A percentile compares a stretch with the other conserved stretches of the same genome.
Conservation (phyloP, 2,797 vertebrate genomes). For the Margarornis squamiger region DNA sequence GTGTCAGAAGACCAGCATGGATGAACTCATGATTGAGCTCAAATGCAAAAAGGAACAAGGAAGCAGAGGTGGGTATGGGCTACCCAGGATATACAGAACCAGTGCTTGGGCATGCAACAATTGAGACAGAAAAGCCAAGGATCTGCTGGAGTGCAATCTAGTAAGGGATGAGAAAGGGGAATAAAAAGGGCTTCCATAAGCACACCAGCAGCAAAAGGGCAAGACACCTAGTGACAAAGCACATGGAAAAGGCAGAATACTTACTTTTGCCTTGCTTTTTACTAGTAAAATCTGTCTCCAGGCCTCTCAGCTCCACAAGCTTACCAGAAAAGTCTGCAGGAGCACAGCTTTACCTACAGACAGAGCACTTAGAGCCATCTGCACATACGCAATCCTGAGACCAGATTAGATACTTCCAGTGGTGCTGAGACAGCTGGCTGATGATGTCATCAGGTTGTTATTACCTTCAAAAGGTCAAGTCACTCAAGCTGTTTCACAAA, state of each 20-base stretch:
- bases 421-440: background rate
- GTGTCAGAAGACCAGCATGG: background rate
- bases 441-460: background rate
- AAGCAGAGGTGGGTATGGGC: background rate
- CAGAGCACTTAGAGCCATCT: background rate
- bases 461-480: background rate
- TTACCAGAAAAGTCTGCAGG: background rate
- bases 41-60: background rate
- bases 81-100: background rate
- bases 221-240: background rate
- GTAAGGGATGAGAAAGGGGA: background rate
- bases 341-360: background rate
- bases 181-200: background rate
- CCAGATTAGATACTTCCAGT: background rate
- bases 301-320: background rate
- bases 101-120: background rate
- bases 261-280: background rate
- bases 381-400: background rate
- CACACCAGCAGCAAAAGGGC: background rate
- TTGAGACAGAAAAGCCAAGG: background rate
- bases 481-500: background rate
- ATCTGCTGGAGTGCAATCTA: background rate
- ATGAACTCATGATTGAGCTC: background rate
- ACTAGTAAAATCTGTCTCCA: background rate
- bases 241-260: background rate